Conservation (phyloP, 2,888 invertebrate species). For the Brachyptera putata region DNA sequence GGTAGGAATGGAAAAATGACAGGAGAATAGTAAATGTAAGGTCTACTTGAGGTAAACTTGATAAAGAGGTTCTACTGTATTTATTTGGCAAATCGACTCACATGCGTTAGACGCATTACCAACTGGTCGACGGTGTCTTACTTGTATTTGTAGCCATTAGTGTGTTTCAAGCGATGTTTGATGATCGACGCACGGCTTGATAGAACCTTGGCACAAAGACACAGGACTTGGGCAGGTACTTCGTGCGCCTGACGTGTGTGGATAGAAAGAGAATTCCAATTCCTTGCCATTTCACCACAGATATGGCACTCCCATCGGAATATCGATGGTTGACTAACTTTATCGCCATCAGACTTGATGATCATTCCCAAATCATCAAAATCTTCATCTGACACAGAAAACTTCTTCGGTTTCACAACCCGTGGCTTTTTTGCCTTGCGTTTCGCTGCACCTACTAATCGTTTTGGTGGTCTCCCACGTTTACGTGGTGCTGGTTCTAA, state of each 20-base stretch:
- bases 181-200: conserved; percentile 53
- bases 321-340: conserved; percentile 7
- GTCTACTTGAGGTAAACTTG: too few species aligned
- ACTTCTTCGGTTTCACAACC: conserved; percentile 26
- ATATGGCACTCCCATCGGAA: conserved; percentile 48
- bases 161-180: conserved; percentile 52
- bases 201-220: conserved; percentile 49
- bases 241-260: conserved; percentile 47
- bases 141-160: conserved; percentile 49
- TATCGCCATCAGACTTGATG: conserved; percentile 2
- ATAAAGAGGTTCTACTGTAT: too few species aligned
- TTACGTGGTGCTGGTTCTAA: conserved; percentile 23
- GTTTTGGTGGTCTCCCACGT: conserved; percentile 14
- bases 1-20: too few species aligned
- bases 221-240: conserved; percentile 46
- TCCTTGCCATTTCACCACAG: conserved; percentile 47
- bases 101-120: too few species aligned
- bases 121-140: conserved; percentile 43
- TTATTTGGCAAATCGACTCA: too few species aligned
- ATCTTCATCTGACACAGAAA: background rate
- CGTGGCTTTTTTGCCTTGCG: conserved; percentile 29
- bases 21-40: too few species aligned
- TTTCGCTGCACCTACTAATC: conserved; percentile 30
- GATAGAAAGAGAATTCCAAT: conserved; percentile 49
- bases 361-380: conserved; percentile 20